These are phyloP conservation scores for Urocynchramus pylzowi DNA, from an alignment of 2,113 vertebrate genomes.

Conservation along the genomic window DNA sequence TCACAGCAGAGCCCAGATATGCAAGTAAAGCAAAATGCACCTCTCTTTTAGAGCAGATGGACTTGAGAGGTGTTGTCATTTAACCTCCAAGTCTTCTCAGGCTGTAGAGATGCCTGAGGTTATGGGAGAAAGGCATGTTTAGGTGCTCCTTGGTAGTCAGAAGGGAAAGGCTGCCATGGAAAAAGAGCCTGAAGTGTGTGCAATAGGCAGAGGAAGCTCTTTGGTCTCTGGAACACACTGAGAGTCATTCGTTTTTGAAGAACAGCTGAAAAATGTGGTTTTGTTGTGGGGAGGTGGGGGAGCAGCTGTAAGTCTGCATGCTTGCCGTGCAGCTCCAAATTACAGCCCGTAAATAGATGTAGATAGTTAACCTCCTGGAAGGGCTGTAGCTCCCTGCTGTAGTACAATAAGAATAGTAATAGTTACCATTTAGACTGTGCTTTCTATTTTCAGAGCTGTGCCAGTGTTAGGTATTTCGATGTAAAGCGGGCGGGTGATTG, in stretches of 20 bases:
- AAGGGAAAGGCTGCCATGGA: neutral
- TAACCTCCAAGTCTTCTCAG: neutral
- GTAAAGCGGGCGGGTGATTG: neutral
- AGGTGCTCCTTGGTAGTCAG: conserved; percentile 8
- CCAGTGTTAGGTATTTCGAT: neutral
- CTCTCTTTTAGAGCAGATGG: neutral
- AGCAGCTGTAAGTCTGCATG: neutral
- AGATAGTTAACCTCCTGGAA: neutral
- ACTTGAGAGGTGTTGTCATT: neutral
- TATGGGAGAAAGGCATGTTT: neutral
- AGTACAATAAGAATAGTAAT: conserved; percentile 12
- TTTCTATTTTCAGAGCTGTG: conserved; percentile 35
- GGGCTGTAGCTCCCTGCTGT: neutral
- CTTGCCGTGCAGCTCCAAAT: neutral
- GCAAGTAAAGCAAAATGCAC: neutral
- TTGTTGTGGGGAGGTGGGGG: neutral
- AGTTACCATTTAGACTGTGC: neutral
- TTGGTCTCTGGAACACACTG: neutral
- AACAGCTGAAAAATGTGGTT: neutral
- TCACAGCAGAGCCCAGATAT: neutral
- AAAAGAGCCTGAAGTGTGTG: neutral
- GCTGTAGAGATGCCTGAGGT: neutral
- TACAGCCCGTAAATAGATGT: neutral
- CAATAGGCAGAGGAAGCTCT: neutral
- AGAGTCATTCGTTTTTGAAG: neutral